Percentiles rank a stretch among this genome's conserved stretches.
phyloP scores from a whole-genome alignment of 2,888 invertebrate genomes.

The Amiota minor region DNA sequence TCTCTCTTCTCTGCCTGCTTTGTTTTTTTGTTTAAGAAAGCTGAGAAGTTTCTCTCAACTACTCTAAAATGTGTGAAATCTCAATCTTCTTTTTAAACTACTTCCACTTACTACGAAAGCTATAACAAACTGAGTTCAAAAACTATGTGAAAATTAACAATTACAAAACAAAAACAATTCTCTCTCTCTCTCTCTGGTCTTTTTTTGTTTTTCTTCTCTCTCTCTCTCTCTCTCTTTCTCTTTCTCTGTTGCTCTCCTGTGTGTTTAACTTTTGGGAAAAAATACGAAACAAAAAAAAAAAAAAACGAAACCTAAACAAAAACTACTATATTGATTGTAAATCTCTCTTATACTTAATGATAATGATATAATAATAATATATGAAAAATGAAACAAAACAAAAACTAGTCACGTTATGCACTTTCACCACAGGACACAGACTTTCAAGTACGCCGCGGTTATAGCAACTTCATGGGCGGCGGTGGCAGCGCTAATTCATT shows the following conservation, averaged over 20 bases:
- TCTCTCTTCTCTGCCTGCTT: background rate
- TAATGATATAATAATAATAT: conserved; percentile 30
- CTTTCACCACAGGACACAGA: conserved; percentile 75
- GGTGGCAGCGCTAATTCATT: conserved; percentile 58
- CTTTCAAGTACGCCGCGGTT: conserved; percentile 71
- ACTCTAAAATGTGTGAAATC: background rate
- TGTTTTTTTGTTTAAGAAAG: background rate
- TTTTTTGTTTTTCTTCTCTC: conserved; percentile 1
- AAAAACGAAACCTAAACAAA: background rate
- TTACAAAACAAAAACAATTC: background rate
- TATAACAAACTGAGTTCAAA: conserved; percentile 2
- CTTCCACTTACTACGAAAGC: too few relatives aligned
- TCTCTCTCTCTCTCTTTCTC: conserved; percentile 9
- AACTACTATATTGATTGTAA: background rate
- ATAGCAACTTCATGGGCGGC: conserved; percentile 70
- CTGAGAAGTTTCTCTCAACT: background rate
- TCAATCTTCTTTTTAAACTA: too few relatives aligned
- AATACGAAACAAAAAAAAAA: background rate
- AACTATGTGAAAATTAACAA: background rate
- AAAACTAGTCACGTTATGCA: conserved; percentile 74
- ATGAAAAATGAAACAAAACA: conserved; percentile 46
- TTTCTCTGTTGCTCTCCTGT: background rate
- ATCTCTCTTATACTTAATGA: background rate
- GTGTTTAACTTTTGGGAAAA: background rate
- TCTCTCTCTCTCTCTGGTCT: conserved; percentile 2